These are phyloP conservation scores for Cyclargus thomasi DNA, from an alignment of 1,140 invertebrate species.

Conservation along the genomic window DNA sequence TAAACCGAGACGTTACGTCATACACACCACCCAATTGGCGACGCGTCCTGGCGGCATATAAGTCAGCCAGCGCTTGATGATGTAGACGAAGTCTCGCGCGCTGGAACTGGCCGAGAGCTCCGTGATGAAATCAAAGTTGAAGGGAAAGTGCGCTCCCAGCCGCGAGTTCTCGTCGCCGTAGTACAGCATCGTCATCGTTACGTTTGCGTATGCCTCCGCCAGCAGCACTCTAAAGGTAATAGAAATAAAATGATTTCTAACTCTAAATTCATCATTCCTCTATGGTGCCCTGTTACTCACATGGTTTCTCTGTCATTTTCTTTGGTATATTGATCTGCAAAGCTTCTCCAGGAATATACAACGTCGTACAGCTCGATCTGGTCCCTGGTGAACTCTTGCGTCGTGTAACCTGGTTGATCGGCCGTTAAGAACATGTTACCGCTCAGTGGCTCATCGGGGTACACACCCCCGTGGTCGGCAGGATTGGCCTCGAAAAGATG, in stretches of 20 bases:
- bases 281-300: slow-evolving; percentile 21
- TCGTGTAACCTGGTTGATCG: slow-evolving; percentile 1
- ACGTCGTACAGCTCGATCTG: slow-evolving; percentile 26
- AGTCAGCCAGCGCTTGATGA: slow-evolving; percentile 75
- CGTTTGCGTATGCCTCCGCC: slow-evolving; percentile 79
- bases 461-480: slow-evolving; percentile 57
- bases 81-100: slow-evolving; percentile 59
- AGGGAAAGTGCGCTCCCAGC: slow-evolving; percentile 78
- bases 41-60: slow-evolving; percentile 63
- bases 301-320: slow-evolving; percentile 57
- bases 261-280: not conserved
- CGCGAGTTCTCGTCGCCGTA: slow-evolving; percentile 59
- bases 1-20: too few species aligned
- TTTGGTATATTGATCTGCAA: slow-evolving; percentile 70
- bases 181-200: slow-evolving; percentile 77
- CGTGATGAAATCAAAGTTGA: slow-evolving; percentile 81
- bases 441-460: slow-evolving; percentile 76
- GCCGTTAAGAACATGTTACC: slow-evolving; percentile 22
- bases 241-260: not conserved
- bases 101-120: slow-evolving; percentile 53
- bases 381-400: slow-evolving; percentile 12
- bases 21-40: slow-evolving; percentile 76
- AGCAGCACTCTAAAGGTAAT: slow-evolving; percentile 75
- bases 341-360: slow-evolving; percentile 76
- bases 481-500: slow-evolving; percentile 76